Percentiles rank a stretch among this genome's conserved stretches.
These are phyloP conservation scores for Bombus sibiricus DNA, from an alignment of 1,140 invertebrate species.

Conservation along the genomic window DNA sequence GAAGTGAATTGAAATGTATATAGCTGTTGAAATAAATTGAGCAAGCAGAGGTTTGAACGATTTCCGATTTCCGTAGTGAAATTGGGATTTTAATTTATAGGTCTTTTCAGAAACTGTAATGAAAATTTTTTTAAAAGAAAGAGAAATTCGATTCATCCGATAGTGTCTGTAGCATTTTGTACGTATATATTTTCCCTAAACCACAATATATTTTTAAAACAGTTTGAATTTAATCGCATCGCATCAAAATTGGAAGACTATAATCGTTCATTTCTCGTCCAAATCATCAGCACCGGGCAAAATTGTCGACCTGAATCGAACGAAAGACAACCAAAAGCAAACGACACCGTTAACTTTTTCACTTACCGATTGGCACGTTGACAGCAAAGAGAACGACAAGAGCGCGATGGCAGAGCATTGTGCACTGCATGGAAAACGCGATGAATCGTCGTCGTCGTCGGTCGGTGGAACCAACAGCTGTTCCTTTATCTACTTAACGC, in stretches of 20 bases:
- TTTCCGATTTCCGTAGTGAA: background rate
- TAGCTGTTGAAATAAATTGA: background rate
- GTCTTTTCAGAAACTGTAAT: background rate
- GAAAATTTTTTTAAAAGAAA: background rate
- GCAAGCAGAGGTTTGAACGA: background rate
- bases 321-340: background rate
- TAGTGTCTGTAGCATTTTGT: background rate
- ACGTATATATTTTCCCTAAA: no score
- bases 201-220: background rate
- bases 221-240: background rate
- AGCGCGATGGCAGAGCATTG: constrained; percentile 76
- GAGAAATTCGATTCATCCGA: background rate
- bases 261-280: background rate
- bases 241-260: background rate
- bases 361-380: constrained; percentile 79
- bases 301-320: background rate
- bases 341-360: constrained; percentile 16
- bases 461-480: constrained; percentile 48
- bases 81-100: background rate
- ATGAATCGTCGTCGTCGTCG: constrained; percentile 49
- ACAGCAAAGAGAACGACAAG: constrained; percentile 77
- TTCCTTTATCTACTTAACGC: constrained; percentile 74
- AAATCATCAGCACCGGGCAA: background rate
- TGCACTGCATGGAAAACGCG: constrained; percentile 66
- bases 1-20: no score